Conservation (phyloP, 2,888 invertebrate species). For the Lasioglossum pauxillum region DNA sequence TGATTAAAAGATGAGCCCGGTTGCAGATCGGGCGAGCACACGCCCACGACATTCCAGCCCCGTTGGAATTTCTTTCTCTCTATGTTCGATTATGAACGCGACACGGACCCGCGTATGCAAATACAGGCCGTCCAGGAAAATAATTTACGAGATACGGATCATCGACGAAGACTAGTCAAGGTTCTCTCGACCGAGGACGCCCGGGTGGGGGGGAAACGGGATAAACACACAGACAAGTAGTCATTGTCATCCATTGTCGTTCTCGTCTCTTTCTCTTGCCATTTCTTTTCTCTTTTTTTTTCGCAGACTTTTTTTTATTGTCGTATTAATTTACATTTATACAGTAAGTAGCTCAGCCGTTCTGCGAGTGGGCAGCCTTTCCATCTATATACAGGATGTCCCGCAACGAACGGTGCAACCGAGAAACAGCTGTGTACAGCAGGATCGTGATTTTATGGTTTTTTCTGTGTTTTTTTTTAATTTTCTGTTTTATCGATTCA, state of each 20-base stretch:
- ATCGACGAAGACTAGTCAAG: slow-evolving; percentile 28
- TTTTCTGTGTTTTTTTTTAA: not conserved
- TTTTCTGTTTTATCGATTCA: not conserved
- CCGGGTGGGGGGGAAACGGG: not conserved
- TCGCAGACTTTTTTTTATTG: slow-evolving; percentile 63
- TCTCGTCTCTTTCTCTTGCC: not conserved
- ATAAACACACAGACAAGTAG: not conserved
- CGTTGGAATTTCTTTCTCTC: slow-evolving; percentile 66
- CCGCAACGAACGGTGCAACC: not conserved
- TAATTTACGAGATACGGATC: slow-evolving; percentile 41
- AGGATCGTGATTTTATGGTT: not conserved
- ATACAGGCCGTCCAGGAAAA: slow-evolving; percentile 9
- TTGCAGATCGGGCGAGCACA: slow-evolving; percentile 56
- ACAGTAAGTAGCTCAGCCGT: slow-evolving; percentile 69
- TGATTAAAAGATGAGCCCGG: slow-evolving; percentile 59
- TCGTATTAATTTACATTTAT: slow-evolving; percentile 80
- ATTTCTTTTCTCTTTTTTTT: not conserved
- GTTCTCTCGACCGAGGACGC: slow-evolving; percentile 26
- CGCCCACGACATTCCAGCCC: slow-evolving; percentile 68
- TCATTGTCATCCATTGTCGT: not conserved
- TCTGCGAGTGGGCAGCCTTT: slow-evolving; percentile 59
- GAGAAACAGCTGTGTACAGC: not conserved
- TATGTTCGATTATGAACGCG: slow-evolving; percentile 9
- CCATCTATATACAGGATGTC: slow-evolving; percentile 59
- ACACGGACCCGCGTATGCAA: slow-evolving; percentile 11